These are phyloP conservation scores for Hucho hucho DNA, from an alignment of 2,113 vertebrate species.

Conservation along the genomic window DNA sequence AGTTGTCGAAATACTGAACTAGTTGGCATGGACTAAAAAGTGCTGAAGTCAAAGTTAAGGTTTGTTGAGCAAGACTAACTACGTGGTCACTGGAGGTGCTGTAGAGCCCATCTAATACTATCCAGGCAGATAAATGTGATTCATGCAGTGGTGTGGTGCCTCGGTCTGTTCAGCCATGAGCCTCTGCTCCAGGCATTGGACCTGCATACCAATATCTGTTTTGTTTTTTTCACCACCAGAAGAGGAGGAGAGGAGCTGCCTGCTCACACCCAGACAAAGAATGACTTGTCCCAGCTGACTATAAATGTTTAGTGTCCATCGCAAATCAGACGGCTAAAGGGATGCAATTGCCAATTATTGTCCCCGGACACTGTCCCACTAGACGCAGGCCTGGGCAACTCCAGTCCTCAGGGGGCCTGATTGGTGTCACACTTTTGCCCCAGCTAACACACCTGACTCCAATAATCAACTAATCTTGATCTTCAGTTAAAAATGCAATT, in stretches of 20 bases:
- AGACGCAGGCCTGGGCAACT: too few species aligned
- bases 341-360: constrained; percentile 15
- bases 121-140: background rate
- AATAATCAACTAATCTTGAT: too few species aligned
- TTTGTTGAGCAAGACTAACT: background rate
- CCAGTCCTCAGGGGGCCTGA: too few species aligned
- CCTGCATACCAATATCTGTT: background rate
- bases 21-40: too few species aligned
- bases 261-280: background rate
- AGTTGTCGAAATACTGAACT: too few species aligned
- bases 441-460: too few species aligned
- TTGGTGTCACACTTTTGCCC: too few species aligned
- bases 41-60: background rate
- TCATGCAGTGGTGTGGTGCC: background rate
- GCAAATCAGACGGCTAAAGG: background rate
- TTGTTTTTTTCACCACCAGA: background rate
- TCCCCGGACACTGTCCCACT: background rate
- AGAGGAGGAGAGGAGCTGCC: background rate
- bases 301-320: constrained; percentile 8
- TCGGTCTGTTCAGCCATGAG: background rate
- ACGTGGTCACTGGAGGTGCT: background rate
- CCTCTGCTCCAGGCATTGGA: background rate
- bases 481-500: too few species aligned
- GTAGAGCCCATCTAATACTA: background rate
- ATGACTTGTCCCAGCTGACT: constrained; percentile 15